phyloP scores from a whole-genome alignment of 2,888 invertebrate species.

The Ectemnius continuus region DNA sequence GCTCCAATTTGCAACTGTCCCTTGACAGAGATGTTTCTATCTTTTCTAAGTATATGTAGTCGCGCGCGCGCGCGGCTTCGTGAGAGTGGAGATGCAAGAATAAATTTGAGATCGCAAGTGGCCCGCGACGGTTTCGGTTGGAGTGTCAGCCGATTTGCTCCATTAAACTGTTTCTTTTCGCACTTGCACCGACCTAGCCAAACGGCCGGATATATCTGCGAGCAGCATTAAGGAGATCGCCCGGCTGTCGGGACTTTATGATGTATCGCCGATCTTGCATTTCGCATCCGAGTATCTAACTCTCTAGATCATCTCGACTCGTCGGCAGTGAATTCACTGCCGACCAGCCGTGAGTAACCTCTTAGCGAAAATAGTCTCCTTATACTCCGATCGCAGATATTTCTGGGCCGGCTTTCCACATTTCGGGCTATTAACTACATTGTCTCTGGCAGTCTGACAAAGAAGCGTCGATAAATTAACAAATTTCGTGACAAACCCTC shows the following conservation, averaged over 20 bases:
- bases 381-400: slow-evolving; percentile 33
- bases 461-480: slow-evolving; percentile 49
- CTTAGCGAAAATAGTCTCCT: slow-evolving; percentile 45
- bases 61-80: not conserved
- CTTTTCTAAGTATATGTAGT: not conserved
- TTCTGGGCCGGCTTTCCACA: slow-evolving; percentile 39
- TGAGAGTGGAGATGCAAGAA: not conserved
- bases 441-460: slow-evolving; percentile 57
- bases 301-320: slow-evolving; percentile 1
- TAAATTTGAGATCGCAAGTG: slow-evolving; percentile 21
- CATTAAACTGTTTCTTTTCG: slow-evolving; percentile 4
- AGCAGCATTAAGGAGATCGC: slow-evolving; percentile 11
- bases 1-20: not conserved
- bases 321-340: slow-evolving; percentile 30
- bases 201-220: slow-evolving; percentile 11
- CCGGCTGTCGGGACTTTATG: slow-evolving; percentile 30
- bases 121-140: slow-evolving; percentile 11
- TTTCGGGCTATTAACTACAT: slow-evolving; percentile 48
- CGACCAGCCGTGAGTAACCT: slow-evolving; percentile 44
- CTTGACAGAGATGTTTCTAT: not conserved
- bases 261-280: slow-evolving; percentile 30
- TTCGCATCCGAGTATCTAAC: slow-evolving; percentile 26
- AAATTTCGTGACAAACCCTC: slow-evolving; percentile 31
- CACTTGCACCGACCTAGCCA: not conserved
- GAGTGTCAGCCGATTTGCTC: slow-evolving; percentile 41